phyloP scores from a whole-genome alignment of 2,113 vertebrate genomes.

The Dolichotis patagonum region DNA sequence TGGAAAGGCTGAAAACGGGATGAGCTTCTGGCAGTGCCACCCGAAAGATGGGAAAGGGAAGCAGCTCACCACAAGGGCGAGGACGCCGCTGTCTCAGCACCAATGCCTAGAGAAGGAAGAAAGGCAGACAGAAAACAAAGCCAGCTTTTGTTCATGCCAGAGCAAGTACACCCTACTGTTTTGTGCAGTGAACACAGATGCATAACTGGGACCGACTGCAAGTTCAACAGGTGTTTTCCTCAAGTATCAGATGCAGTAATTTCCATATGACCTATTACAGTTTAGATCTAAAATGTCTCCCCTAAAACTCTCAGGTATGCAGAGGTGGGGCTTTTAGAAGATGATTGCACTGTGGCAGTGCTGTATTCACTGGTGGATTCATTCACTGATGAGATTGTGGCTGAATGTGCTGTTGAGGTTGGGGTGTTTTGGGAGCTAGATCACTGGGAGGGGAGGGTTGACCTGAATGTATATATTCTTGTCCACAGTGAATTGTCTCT shows the following conservation, averaged over 20 bases:
- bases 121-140: background rate
- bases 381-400: background rate
- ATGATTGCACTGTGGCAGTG: background rate
- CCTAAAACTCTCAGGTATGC: background rate
- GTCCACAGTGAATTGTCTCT: background rate
- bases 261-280: background rate
- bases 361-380: background rate
- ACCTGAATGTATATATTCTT: background rate
- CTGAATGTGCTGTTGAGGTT: too few relatives aligned
- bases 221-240: background rate
- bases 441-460: background rate
- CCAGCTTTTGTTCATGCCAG: background rate
- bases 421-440: too few relatives aligned
- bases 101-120: background rate
- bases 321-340: background rate
- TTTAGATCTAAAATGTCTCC: background rate
- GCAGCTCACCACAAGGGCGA: accelerated
- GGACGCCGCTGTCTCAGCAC: accelerated
- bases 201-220: background rate
- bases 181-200: background rate
- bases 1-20: background rate
- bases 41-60: background rate
- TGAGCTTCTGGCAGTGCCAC: background rate
- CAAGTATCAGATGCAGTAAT: background rate
- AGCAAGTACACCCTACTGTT: background rate